phyloP scores from a whole-genome alignment of 2,113 vertebrate genomes.

The Blennius ocellaris region DNA sequence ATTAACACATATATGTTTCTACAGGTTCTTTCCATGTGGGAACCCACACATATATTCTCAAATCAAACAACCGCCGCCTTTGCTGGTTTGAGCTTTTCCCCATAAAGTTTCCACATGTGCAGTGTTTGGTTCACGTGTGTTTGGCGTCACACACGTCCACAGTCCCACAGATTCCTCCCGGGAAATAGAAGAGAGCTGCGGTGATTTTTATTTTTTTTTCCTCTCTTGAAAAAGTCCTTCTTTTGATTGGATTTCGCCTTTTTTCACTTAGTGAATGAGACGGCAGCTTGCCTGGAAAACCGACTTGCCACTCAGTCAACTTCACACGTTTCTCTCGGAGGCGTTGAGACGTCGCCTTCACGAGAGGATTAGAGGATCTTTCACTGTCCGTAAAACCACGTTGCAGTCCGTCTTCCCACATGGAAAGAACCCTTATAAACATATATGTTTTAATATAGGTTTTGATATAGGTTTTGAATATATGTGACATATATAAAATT shows the following conservation, averaged over 20 bases:
- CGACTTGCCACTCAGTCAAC: slow-evolving; percentile 40
- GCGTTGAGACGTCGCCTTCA: slow-evolving; percentile 4
- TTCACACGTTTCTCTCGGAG: slow-evolving; percentile 8
- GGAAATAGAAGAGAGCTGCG: slow-evolving; percentile 20
- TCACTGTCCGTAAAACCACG: slow-evolving; percentile 1
- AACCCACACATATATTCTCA: slow-evolving; percentile 8
- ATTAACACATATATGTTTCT: too few species aligned
- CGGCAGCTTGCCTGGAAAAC: slow-evolving; percentile 31
- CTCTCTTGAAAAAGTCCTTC: slow-evolving; percentile 21
- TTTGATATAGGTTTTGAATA: too few species aligned
- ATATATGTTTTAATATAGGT: too few species aligned
- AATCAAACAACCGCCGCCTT: slow-evolving; percentile 18
- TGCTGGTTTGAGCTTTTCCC: slow-evolving; percentile 2
- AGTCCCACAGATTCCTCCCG: slow-evolving; percentile 17
- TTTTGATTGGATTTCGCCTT: slow-evolving; percentile 18
- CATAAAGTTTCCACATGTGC: slow-evolving; percentile 13
- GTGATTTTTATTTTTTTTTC: neutral
- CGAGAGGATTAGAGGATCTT: slow-evolving; percentile 22
- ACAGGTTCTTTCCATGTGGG: too few species aligned
- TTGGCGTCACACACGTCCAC: slow-evolving; percentile 15
- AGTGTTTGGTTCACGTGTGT: neutral
- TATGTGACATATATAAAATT: too few species aligned
- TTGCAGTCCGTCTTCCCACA: slow-evolving; percentile 16
- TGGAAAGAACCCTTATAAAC: too few species aligned
- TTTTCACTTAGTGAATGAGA: slow-evolving; percentile 1